phyloP scores from a whole-genome alignment of 2,113 vertebrate species.

The Hippolais icterina region DNA sequence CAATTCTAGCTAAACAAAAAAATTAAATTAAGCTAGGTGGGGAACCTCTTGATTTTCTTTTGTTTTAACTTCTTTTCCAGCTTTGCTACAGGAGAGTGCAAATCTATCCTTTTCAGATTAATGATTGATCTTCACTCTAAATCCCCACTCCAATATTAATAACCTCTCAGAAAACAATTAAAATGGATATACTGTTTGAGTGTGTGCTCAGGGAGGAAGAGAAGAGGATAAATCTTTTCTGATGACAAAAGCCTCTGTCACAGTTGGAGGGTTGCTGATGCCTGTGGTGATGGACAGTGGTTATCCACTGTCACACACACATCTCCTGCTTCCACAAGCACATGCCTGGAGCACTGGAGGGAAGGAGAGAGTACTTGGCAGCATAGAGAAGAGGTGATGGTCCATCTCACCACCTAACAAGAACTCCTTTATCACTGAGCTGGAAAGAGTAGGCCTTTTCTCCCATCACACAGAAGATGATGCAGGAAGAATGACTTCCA shows the following conservation, averaged over 20 bases:
- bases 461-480: not conserved
- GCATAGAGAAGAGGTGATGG: not conserved
- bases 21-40: not conserved
- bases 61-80: not conserved
- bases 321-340: not conserved
- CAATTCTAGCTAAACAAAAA: not conserved
- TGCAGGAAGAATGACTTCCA: not conserved
- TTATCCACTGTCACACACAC: not conserved
- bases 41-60: not conserved
- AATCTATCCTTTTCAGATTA: not conserved
- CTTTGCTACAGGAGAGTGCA: not conserved
- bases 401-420: not conserved
- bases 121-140: slow-evolving; percentile 22
- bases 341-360: not conserved
- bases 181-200: slow-evolving; percentile 18
- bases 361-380: not conserved
- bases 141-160: slow-evolving; percentile 27
- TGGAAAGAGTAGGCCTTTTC: not conserved
- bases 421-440: not conserved
- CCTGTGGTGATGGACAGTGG: not conserved
- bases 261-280: not conserved
- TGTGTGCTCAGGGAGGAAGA: not conserved
- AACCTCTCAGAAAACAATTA: slow-evolving; percentile 42
- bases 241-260: not conserved
- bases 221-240: slow-evolving; percentile 3